Evolutionary conservation across 2,113 vertebrate genomes (phyloP).

Genomic region (Sinocyclocheilus maitianheensis): DNA sequence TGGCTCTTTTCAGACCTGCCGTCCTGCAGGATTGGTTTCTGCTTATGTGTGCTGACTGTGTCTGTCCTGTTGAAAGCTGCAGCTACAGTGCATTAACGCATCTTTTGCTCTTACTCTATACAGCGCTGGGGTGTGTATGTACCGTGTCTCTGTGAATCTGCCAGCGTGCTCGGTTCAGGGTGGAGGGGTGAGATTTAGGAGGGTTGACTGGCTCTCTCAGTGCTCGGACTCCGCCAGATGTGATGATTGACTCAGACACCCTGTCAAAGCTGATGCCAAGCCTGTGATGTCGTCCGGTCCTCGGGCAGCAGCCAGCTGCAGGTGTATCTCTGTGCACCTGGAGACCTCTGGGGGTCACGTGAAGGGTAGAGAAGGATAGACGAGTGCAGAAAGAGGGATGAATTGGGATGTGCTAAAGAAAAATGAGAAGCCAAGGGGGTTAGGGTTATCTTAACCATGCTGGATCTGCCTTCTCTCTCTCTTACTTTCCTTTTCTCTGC

Average conservation of each 20-base stretch:
- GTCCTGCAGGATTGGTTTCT: not conserved
- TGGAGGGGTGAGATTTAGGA: not conserved
- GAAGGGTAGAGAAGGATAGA: constrained; percentile 7
- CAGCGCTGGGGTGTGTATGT: not conserved
- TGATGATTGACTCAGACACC: constrained; percentile 64
- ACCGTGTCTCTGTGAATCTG: not conserved
- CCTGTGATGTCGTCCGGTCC: constrained; percentile 61
- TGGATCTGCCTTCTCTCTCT: constrained; percentile 10
- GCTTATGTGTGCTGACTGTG: not conserved
- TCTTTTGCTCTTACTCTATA: not conserved
- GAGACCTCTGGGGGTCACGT: constrained; percentile 45
- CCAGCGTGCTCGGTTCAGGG: constrained; percentile 50
- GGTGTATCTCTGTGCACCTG: constrained; percentile 60
- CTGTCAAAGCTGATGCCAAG: constrained; percentile 70
- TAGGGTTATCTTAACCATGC: not conserved
- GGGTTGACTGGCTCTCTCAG: constrained; percentile 53
- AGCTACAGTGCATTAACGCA: not conserved
- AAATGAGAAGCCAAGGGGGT: not conserved
- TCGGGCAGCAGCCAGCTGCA: constrained; percentile 53
- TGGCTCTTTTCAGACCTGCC: not conserved
- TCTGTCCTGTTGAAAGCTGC: not conserved
- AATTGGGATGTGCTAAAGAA: not conserved
- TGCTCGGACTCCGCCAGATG: constrained; percentile 57
- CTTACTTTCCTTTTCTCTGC: constrained; percentile 67
- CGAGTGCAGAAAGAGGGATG: constrained; percentile 11